Conservation (phyloP, 1,140 invertebrate genomes). For the Drosophila bocki region DNA sequence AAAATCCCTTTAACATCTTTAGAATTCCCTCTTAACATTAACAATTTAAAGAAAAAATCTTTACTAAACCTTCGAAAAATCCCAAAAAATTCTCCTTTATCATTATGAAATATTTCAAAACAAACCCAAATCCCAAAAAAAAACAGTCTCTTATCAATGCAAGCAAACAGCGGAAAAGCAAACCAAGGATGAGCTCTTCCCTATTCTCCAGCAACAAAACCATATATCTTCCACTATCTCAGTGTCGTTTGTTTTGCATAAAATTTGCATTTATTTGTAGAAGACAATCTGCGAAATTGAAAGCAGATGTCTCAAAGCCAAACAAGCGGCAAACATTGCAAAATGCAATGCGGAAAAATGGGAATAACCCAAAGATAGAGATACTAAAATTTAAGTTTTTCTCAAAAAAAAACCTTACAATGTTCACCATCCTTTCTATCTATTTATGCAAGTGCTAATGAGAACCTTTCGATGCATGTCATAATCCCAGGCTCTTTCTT, state of each 20-base stretch:
- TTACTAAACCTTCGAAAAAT: neutral
- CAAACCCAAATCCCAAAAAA: neutral
- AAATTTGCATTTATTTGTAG: conserved; percentile 74
- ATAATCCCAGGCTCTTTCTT: conserved; percentile 10
- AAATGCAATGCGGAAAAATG: conserved; percentile 38
- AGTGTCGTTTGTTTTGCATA: conserved; percentile 67
- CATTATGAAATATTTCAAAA: conserved; percentile 42
- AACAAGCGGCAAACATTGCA: conserved; percentile 33
- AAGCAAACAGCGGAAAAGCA: conserved; percentile 18
- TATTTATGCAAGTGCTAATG: conserved; percentile 60
- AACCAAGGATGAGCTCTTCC: neutral
- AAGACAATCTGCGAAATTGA: conserved; percentile 68
- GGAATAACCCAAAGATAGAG: conserved; percentile 5
- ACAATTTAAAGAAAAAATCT: neutral
- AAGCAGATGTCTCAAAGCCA: conserved; percentile 64
- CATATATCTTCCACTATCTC: conserved; percentile 42
- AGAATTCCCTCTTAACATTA: too few species aligned
- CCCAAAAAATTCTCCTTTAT: conserved; percentile 9
- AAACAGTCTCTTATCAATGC: conserved; percentile 16
- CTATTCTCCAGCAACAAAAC: neutral
- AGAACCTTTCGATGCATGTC: conserved; percentile 57
- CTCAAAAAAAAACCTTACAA: neutral
- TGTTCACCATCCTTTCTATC: neutral
- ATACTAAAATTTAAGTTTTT: conserved; percentile 42
- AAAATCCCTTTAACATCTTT: neutral